Evolutionary conservation across 2,888 invertebrate genomes (phyloP), one percentile per base, ranked within the genome.

Genomic region (Branchinecta sandiegonensis): DNA sequence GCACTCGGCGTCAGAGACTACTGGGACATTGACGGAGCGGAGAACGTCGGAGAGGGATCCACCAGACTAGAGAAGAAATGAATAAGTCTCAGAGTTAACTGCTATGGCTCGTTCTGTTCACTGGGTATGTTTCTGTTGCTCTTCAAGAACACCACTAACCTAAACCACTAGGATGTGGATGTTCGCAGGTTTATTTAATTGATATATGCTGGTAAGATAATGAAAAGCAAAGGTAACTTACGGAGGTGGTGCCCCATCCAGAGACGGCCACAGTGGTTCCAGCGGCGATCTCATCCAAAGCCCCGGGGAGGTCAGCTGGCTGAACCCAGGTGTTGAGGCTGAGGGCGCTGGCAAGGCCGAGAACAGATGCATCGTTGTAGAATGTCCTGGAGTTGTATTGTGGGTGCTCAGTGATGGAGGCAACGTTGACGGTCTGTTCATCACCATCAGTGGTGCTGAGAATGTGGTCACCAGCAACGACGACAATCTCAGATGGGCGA

Each of bases 281-380:
- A 46, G 72, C 71, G 1, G 73, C 63, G 65, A 72, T 66, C 37
- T 71, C 72, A 13, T n/a, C n/a, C 10, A 56, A 17, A n/a, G 63
- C 14, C 2, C 14, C 63, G 23, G 63, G 63, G 23, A 56, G 63
- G 63, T 8, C 23, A 8, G 23, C 63, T 23, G 63, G 14, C 10
- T 56, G 63, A 56, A 56, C 63, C n/a, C 23, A 17, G 14, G 14
- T 23, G 23, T 23, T 23, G 9, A 56, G 11, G 63, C 23, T 56
- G 23, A 56, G n/a, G 63, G 14, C 23, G 63, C 12, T 56, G 63
- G 63, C n/a, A 47, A 87, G 78, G 73, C 83, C 82, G 7, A 89
- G 74, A 2, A 89, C 75, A 0, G 86, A 88, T 69, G 89, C 86
- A 73, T 89, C 88, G 74, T 88, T 79, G 23, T 13, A 48, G 23